These are phyloP conservation scores for Heliconius nattereri DNA, from an alignment of 1,140 invertebrate species.

Conservation along the genomic window DNA sequence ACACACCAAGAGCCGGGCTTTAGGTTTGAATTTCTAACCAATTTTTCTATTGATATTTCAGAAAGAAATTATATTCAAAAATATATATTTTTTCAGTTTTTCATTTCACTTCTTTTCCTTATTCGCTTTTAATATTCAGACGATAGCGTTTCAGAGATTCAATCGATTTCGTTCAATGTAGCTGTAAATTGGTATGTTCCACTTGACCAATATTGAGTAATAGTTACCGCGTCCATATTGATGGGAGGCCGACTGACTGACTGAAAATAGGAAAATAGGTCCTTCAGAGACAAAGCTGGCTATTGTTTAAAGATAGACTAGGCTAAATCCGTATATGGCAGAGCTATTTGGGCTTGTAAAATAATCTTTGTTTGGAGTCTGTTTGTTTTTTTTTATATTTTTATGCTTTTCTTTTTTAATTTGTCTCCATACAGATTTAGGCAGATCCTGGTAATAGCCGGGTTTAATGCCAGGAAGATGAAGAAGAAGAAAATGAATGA, in stretches of 20 bases:
- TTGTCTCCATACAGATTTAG: too few species aligned
- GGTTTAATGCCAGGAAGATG: too few species aligned
- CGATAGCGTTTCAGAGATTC: conserved; percentile 62
- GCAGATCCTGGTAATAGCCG: too few species aligned
- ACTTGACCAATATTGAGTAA: conserved; percentile 74
- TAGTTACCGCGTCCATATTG: conserved; percentile 61
- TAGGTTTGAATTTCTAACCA: too few species aligned
- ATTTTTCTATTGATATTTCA: too few species aligned
- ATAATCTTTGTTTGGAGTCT: too few species aligned
- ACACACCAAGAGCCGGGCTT: too few species aligned
- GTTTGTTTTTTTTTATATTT: too few species aligned
- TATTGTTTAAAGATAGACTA: not conserved
- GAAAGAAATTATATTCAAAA: too few species aligned
- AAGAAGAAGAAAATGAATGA: too few species aligned
- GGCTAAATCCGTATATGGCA: not conserved
- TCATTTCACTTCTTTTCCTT: not conserved
- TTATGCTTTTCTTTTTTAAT: too few species aligned
- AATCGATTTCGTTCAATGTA: conserved; percentile 74
- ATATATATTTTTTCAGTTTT: not conserved
- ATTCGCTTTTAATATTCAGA: conserved; percentile 3
- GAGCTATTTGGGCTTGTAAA: not conserved
- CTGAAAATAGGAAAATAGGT: conserved; percentile 7
- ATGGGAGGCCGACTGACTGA: conserved; percentile 46
- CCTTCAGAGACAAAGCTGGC: not conserved
- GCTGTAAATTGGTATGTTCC: conserved; percentile 74